A percentile compares a stretch with the other conserved stretches of the same genome.
phyloP scores from a whole-genome alignment of 2,888 invertebrate genomes.

The Drosophila cognata region DNA sequence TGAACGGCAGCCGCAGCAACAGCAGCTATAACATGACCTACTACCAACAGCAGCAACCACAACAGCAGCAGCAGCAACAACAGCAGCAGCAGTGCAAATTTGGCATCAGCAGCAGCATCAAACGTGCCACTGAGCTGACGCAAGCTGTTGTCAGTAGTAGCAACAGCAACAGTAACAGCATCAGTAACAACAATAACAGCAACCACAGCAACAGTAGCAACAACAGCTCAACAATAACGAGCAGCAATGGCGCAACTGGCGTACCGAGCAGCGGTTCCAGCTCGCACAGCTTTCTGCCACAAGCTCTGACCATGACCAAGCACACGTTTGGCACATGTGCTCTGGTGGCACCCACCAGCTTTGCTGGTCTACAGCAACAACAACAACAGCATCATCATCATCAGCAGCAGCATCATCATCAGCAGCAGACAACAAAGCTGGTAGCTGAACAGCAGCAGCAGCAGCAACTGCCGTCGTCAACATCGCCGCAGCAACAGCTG shows the following conservation, averaged over 20 bases:
- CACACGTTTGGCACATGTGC: constrained; percentile 84
- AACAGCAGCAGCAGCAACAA: constrained; percentile 16
- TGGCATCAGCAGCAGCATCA: constrained; percentile 29
- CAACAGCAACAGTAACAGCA: constrained; percentile 39
- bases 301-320: constrained; percentile 73
- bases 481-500: constrained; percentile 21
- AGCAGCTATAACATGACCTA: constrained; percentile 35
- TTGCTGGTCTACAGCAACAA: constrained; percentile 61
- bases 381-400: constrained; percentile 30
- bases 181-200: constrained; percentile 36
- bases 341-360: constrained; percentile 79
- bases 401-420: neutral
- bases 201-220: constrained; percentile 13
- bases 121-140: constrained; percentile 6
- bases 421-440: constrained; percentile 25
- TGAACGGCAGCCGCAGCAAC: constrained; percentile 42
- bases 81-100: constrained; percentile 27
- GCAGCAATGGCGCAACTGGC: constrained; percentile 50
- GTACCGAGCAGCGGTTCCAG: constrained; percentile 45
- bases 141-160: constrained; percentile 14
- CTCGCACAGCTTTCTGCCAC: constrained; percentile 58
- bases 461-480: constrained; percentile 31
- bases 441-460: constrained; percentile 34
- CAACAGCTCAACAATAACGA: constrained; percentile 43
- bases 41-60: constrained; percentile 48